Conservation (phyloP, 2,888 invertebrate genomes). For the Teleiodes luculella region DNA sequence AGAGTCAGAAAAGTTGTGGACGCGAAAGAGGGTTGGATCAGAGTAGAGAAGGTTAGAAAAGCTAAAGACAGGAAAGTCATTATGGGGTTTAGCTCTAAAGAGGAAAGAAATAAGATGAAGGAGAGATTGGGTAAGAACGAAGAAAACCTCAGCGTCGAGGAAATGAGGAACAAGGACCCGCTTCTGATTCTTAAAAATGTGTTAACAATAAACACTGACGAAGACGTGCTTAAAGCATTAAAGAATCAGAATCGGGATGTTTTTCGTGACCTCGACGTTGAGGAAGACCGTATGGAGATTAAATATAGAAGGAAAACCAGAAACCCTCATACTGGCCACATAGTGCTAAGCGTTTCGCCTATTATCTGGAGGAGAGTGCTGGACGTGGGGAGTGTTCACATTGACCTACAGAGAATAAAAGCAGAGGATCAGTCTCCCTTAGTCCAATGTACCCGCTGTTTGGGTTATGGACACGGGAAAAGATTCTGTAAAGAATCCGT, state of each 20-base stretch:
- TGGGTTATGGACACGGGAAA: neutral
- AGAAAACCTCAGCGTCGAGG: too few species aligned
- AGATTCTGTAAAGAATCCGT: conserved; percentile 4
- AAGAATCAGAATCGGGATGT: neutral
- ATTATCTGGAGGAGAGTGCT: neutral
- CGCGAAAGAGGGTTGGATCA: neutral
- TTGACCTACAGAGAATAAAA: conserved; percentile 16
- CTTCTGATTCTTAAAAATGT: too few species aligned
- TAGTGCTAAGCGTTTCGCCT: conserved; percentile 2
- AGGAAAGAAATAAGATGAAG: neutral
- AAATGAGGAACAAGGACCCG: too few species aligned
- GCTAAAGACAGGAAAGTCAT: conserved; percentile 7
- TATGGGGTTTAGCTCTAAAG: neutral
- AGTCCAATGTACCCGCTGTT: too few species aligned
- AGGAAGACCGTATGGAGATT: neutral
- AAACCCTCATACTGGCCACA: conserved; percentile 3
- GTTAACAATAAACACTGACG: too few species aligned
- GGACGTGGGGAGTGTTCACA: conserved; percentile 11
- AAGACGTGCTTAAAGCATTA: neutral
- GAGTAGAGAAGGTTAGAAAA: conserved; percentile 5
- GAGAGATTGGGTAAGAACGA: neutral
- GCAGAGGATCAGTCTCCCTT: conserved; percentile 13
- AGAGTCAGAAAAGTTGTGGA: conserved; percentile 1
- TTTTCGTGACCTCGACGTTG: neutral
- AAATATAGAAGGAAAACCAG: conserved; percentile 4